Base-by-base conservation (phyloP, 92 coral and sea anemone genomes). In the Pocillopora grandis region DNA sequence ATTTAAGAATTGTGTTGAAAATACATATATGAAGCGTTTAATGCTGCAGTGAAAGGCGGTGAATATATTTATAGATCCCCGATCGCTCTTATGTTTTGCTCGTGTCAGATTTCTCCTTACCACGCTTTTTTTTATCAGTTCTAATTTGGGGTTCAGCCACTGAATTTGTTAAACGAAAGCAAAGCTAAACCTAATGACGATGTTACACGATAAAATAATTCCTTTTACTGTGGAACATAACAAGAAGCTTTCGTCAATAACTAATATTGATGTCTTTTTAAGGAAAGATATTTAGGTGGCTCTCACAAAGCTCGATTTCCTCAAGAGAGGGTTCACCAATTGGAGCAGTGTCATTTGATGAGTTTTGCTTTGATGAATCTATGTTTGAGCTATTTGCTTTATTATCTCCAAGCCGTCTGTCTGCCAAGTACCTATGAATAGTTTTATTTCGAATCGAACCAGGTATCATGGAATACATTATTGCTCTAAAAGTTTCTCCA, bases 401-500 rank as follows among this genome's bases (percentile, higher is more conserved):
- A 27, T 66, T 16, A 71, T 37, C 57, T 13, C 20, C 17, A 17
- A 76, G 67, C 76, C 35, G 58, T 9, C 12, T 2, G 37, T 65
- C 23, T 36, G 67, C 64, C 59, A 58, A 27, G 65, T 66, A 55
- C 12, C 75, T 56, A 19, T 42, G 70, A 60, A 5, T 16, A 9
- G 48, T 59, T 60, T 72, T 62, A 31, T 63, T 72, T 31, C 86
- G 66, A 2, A n/a, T 27, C 48, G 78, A 61, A 10, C 61, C 72
- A 18, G 69, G 57, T 10, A 36, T 48, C 1, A 82, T 42, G 3
- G 86, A 72, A 36, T 78, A 59, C 16, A 82, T 10, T 20, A 78
- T 72, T 62, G 86, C 55, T 59, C 81, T 74, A 75, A 75, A 84
- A 55, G 76, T 84, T 57, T 75, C 80, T 23, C 80, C 87, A 33